These are phyloP conservation scores for Diabrotica undecimpunctata DNA, from an alignment of 1,140 invertebrate species.

Conservation along the genomic window DNA sequence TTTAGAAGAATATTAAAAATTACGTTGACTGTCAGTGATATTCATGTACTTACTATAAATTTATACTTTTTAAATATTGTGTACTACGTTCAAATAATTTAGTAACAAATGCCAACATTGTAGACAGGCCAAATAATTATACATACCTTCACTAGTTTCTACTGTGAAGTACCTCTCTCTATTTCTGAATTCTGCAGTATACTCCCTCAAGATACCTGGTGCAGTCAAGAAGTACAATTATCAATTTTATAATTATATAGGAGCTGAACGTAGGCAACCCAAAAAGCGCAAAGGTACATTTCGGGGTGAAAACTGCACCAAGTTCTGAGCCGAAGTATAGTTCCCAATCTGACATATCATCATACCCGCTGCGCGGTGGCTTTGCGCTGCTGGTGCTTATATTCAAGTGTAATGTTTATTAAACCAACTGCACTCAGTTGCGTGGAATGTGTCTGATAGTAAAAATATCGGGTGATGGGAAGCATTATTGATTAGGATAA, in stretches of 20 bases:
- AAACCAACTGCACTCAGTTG: constrained; percentile 5
- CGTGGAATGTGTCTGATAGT: constrained; percentile 37
- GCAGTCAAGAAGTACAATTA: background rate
- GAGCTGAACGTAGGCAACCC: too few species aligned
- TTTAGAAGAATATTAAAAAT: too few species aligned
- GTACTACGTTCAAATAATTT: too few species aligned
- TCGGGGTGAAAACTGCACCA: background rate
- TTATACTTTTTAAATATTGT: too few species aligned
- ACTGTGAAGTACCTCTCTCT: too few species aligned
- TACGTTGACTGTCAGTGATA: too few species aligned
- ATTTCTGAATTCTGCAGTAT: constrained; percentile 47
- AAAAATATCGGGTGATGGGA: constrained; percentile 26
- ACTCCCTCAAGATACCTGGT: constrained; percentile 26
- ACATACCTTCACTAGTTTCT: too few species aligned
- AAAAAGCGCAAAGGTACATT: too few species aligned
- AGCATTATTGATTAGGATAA: constrained; percentile 26
- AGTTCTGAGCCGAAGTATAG: constrained; percentile 21
- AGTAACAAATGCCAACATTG: too few species aligned
- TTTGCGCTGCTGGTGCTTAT: constrained; percentile 12
- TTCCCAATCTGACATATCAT: constrained; percentile 42
- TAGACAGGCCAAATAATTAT: too few species aligned
- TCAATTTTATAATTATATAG: too few species aligned
- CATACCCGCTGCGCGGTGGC: constrained; percentile 33
- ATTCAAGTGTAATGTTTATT: background rate
- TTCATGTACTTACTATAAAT: too few species aligned